Evolutionary conservation across 2,888 invertebrate genomes (phyloP), one percentile per base, ranked within the genome.

Genomic region (Alloscopus bannaensis): DNA sequence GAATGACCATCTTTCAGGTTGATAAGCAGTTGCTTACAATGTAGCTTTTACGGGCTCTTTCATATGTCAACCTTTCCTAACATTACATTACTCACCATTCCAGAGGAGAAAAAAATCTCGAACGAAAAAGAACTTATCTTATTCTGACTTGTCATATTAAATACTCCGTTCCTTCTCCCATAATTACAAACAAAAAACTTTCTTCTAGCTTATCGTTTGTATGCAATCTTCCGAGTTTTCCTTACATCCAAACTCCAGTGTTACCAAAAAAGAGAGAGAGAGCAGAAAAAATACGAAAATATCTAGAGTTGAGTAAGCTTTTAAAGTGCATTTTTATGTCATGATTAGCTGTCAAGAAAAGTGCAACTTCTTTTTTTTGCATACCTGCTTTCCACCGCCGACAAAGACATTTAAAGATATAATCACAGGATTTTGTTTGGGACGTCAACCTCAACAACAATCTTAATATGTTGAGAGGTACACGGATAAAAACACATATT

Each of bases 251-350:
- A n/a, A n/a, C n/a, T n/a, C n/a, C n/a, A n/a, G n/a, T n/a, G n/a
- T n/a, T n/a, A n/a, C n/a, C n/a, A n/a, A n/a, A n/a, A n/a, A n/a
- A n/a, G n/a, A n/a, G n/a, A n/a, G n/a, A 36, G 24, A 52, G 16
- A 52, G 52, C 6, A 47, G n/a, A 47, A 36, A 60, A n/a, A n/a
- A n/a, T n/a, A n/a, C n/a, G n/a, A n/a, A n/a, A n/a, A n/a, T n/a
- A n/a, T 8, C 26, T 40, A 40, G 22, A 40, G 57, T 36, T 57
- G 69, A 69, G 59, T 26, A 68, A 68, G 55, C 40, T 29, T 29
- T 47, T 52, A 76, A 78, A 78, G 70, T 64, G 71, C 78, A 78
- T 78, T 78, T 71, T 71, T 71, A 71, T 78, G 78, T 78, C 70
- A 57, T 70, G 78, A 59, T 77, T 78, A 71, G 55, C 66, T 80